phyloP scores from a whole-genome alignment of 2,888 invertebrate species.

The Coecobrya sp. region DNA sequence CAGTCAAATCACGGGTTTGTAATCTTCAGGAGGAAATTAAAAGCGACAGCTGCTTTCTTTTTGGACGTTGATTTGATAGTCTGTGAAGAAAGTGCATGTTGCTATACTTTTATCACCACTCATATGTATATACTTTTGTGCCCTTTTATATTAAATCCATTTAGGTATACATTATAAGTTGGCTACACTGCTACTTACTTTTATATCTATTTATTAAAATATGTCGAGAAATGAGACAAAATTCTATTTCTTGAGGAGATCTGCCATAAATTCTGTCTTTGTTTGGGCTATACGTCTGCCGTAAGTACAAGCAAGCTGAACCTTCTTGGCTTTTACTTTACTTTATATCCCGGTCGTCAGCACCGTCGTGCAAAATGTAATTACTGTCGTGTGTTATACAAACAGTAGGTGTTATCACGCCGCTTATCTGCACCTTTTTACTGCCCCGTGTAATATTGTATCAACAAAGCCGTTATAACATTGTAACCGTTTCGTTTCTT shows the following conservation, averaged over 20 bases:
- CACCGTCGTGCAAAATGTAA: conserved; percentile 63
- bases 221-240: conserved; percentile 10
- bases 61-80: background rate
- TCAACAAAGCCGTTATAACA: background rate
- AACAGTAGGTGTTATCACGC: conserved; percentile 47
- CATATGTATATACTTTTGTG: too few species aligned
- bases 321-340: too few species aligned
- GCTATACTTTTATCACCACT: background rate
- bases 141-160: too few species aligned
- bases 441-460: background rate
- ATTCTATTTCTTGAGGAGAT: background rate
- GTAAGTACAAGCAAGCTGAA: too few species aligned
- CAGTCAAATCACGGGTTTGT: conserved; percentile 59
- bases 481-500: background rate
- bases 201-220: background rate
- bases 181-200: too few species aligned
- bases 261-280: background rate
- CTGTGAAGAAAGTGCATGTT: background rate
- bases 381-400: conserved; percentile 55
- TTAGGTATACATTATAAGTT: too few species aligned
- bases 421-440: conserved; percentile 40
- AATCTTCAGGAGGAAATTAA: conserved; percentile 59
- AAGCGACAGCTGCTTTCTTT: conserved; percentile 56
- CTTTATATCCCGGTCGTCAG: too few species aligned
- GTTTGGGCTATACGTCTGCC: background rate